phyloP scores from a whole-genome alignment of 2,888 invertebrate species.

The Pristionchus entomophagus region DNA sequence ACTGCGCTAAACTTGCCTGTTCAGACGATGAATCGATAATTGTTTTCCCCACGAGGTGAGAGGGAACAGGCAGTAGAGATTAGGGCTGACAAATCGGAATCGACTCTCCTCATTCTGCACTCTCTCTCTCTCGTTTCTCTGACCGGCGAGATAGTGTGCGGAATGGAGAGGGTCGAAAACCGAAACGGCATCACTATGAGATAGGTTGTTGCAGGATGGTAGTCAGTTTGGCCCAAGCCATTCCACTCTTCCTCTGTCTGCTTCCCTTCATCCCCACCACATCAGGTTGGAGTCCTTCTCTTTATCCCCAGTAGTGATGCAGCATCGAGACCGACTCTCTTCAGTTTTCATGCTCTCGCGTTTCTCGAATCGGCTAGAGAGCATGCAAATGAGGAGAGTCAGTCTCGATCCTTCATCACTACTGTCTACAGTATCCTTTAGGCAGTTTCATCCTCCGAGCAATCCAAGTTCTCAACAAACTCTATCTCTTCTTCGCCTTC shows the following conservation, averaged over 20 bases:
- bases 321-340: too few species aligned
- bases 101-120: too few species aligned
- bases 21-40: background rate
- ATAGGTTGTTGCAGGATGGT: background rate
- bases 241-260: slow-evolving; percentile 27
- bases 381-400: too few species aligned
- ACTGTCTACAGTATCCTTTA: background rate
- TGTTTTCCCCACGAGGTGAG: slow-evolving; percentile 30
- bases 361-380: too few species aligned
- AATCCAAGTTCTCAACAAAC: background rate
- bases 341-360: background rate
- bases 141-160: too few species aligned
- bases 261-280: slow-evolving; percentile 2
- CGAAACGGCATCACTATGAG: too few species aligned
- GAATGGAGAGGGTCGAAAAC: too few species aligned
- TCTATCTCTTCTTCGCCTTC: background rate
- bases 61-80: too few species aligned
- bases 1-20: slow-evolving; percentile 13
- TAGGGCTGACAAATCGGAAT: too few species aligned
- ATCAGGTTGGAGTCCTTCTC: background rate
- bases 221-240: background rate
- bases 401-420: too few species aligned
- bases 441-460: slow-evolving; percentile 42
- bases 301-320: too few species aligned
- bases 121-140: too few species aligned